Base-by-base conservation (phyloP, 2,888 invertebrate species). In the Pegoplata infirma region DNA sequence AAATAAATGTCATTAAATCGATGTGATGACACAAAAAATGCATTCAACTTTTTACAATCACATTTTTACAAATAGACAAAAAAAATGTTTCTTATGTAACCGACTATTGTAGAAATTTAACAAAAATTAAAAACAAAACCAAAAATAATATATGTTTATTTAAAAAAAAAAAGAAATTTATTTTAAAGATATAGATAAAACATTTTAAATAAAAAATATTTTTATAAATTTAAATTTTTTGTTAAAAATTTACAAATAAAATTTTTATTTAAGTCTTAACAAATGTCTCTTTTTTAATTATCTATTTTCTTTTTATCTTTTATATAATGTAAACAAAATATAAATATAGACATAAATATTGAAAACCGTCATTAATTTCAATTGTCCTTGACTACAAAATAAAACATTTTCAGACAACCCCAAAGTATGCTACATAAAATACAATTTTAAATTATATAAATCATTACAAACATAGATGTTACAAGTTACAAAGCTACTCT, bases 381-480 rank as follows among this genome's bases (percentile, higher is more conserved):
- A 61, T 61, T 61, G 25, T 61, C 47, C 25, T 25, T 61, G 61
- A 8, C 47, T 4, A 46, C 1, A 40, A 46, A 17, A 36, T 46
- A 46, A 23, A 40, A 44, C 19, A 46, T 21, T 40, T 36, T 10
- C 21, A 3, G 19, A 21, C 58, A 21, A 10, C 40, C 16, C 17
- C 25, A 8, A 25, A 23, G 25, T 16, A 25, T 28, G n/a, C 19
- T 10, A 46, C 12, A 5, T 47, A n/a, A 25, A 49, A 25, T 28
- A 40, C 17, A 67, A 40, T 55, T 74, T 76, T n/a, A 28, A 58
- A 59, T 44, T n/a, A 23, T 58, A 76, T 76, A 71, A 71, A 71
- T 76, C 76, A 66, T 76, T 59, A 46, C 14, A 19, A 74, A 67
- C 59, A 51, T 53, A 67, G 61, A 55, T 74, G 66, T 74, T 46